Conservation (phyloP, 2,113 vertebrate genomes). For the Myotis brandtii region DNA sequence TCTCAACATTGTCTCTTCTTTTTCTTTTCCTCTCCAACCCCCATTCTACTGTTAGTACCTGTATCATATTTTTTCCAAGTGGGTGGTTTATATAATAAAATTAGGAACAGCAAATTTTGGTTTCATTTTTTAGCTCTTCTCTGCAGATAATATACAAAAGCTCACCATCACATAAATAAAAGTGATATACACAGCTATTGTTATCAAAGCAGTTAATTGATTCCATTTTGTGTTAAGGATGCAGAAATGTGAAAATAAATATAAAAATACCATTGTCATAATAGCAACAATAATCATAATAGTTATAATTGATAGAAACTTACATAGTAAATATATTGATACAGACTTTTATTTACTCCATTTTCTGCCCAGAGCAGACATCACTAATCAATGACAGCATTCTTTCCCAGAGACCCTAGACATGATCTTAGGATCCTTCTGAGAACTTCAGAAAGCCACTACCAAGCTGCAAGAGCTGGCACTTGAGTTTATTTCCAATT, state of each 20-base stretch:
- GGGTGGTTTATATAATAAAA: background rate
- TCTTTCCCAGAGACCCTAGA: background rate
- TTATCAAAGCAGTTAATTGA: background rate
- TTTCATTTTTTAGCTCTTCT: slow-evolving; percentile 36
- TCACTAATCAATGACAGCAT: background rate
- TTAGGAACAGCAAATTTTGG: slow-evolving; percentile 6
- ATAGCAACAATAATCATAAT: background rate
- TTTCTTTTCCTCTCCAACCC: background rate
- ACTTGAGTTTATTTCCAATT: slow-evolving; percentile 41
- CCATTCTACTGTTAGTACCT: background rate
- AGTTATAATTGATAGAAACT: background rate
- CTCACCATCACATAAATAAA: slow-evolving; percentile 32
- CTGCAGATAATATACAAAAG: background rate
- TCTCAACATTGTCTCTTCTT: background rate
- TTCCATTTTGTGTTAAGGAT: slow-evolving; percentile 39
- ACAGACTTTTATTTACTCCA: background rate
- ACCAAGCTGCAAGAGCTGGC: background rate
- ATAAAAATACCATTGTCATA: background rate
- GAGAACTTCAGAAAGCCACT: slow-evolving; percentile 48
- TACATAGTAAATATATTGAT: background rate
- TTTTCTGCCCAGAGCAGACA: background rate
- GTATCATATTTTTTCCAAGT: background rate
- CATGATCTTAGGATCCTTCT: background rate
- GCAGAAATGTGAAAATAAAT: slow-evolving; percentile 17
- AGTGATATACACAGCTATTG: background rate